Conservation (phyloP, 2,888 invertebrate genomes). For the Vesta saturnalis region DNA sequence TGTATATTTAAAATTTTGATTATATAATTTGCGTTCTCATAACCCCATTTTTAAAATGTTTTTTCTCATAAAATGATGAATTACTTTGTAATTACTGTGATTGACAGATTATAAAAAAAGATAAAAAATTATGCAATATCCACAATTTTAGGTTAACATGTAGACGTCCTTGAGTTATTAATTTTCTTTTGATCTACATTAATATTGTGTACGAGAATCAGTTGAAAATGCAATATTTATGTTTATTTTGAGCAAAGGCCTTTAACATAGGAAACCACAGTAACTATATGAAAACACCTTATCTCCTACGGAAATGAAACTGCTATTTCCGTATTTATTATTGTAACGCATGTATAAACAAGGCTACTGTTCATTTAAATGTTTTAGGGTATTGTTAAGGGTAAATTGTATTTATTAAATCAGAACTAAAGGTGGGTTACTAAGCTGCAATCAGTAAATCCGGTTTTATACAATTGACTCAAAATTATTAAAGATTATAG, state of each 20-base stretch:
- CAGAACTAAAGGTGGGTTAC: no score
- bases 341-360: constrained; percentile 24
- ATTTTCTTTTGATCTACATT: no score
- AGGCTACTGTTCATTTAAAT: background rate
- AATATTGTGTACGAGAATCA: no score
- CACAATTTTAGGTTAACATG: constrained; percentile 17
- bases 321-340: constrained; percentile 35
- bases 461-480: no score
- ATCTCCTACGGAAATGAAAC: constrained; percentile 33
- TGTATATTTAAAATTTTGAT: constrained; percentile 1
- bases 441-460: no score
- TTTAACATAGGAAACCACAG: constrained; percentile 21
- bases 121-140: no score
- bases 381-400: background rate
- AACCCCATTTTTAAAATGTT: background rate
- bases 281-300: constrained; percentile 33
- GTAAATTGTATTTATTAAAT: constrained; percentile 8
- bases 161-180: constrained; percentile 16
- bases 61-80: no score
- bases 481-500: no score
- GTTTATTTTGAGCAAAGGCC: background rate
- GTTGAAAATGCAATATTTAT: no score
- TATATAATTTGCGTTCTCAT: no score
- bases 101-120: no score
- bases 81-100: no score